These are phyloP conservation scores for Catharus minimus DNA, from an alignment of 2,113 vertebrate genomes.

Conservation along the genomic window DNA sequence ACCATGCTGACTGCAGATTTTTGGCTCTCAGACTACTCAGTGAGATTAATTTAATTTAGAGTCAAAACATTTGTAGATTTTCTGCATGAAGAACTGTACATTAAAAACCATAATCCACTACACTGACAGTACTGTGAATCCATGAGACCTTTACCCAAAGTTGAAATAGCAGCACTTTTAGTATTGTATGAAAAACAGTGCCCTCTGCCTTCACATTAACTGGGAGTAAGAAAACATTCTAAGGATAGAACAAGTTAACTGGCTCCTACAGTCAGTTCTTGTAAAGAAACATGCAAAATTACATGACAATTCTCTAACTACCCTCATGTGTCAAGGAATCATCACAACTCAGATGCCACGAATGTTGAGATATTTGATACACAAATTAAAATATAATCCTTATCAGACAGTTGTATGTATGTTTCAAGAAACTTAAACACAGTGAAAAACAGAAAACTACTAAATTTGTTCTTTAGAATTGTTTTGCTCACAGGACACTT, in stretches of 20 bases:
- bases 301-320: background rate
- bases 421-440: background rate
- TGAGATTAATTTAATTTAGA: background rate
- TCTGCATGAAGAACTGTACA: conserved; percentile 7
- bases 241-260: background rate
- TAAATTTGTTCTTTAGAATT: background rate
- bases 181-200: background rate
- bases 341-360: background rate
- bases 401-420: background rate
- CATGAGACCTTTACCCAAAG: background rate
- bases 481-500: background rate
- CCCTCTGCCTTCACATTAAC: background rate
- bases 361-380: background rate
- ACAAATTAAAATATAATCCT: background rate
- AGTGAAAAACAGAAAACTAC: background rate
- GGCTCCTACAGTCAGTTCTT: background rate
- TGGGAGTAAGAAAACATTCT: background rate
- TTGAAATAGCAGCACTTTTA: background rate
- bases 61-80: conserved; percentile 12
- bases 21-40: background rate
- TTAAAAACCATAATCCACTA: conserved; percentile 1
- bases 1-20: background rate
- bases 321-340: background rate
- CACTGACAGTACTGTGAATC: background rate
- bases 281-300: background rate